These are phyloP conservation scores for Formicarius rufipectus DNA, from an alignment of 2,113 vertebrate species.

Conservation along the genomic window DNA sequence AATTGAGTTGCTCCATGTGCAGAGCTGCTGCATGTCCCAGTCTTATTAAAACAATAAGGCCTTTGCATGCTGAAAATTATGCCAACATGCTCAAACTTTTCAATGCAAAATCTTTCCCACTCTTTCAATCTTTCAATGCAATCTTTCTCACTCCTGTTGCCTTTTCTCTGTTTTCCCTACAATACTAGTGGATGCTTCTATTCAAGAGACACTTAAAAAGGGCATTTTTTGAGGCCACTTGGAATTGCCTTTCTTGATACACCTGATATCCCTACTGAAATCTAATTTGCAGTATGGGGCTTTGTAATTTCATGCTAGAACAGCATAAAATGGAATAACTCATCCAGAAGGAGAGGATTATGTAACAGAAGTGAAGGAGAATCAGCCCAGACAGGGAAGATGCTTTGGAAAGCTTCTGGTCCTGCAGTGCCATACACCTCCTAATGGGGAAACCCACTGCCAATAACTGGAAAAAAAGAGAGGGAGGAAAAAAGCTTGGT, in stretches of 20 bases:
- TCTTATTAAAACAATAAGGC: not conserved
- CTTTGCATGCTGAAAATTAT: not conserved
- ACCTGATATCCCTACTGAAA: constrained; percentile 49
- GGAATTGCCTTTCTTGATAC: constrained; percentile 44
- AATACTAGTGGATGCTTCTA: not conserved
- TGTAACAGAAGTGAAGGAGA: constrained; percentile 28
- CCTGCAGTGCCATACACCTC: not conserved
- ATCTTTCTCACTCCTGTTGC: not conserved
- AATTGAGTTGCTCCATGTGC: not conserved
- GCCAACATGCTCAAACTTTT: not conserved
- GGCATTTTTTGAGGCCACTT: not conserved
- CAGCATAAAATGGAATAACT: constrained; percentile 67
- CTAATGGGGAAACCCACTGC: not conserved
- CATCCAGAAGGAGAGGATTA: constrained; percentile 52
- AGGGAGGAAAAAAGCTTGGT: not conserved
- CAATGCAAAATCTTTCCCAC: not conserved
- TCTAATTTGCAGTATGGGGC: constrained; percentile 50
- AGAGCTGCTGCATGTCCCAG: not conserved
- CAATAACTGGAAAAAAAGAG: not conserved
- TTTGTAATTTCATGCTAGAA: constrained; percentile 75
- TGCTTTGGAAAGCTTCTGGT: constrained; percentile 25
- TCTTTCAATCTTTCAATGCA: no score
- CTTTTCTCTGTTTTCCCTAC: not conserved
- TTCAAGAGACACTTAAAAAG: not conserved
- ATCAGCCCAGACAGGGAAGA: constrained; percentile 28